Conservation (phyloP, 1,140 invertebrate genomes). For the Zeugodacus cucurbitae region DNA sequence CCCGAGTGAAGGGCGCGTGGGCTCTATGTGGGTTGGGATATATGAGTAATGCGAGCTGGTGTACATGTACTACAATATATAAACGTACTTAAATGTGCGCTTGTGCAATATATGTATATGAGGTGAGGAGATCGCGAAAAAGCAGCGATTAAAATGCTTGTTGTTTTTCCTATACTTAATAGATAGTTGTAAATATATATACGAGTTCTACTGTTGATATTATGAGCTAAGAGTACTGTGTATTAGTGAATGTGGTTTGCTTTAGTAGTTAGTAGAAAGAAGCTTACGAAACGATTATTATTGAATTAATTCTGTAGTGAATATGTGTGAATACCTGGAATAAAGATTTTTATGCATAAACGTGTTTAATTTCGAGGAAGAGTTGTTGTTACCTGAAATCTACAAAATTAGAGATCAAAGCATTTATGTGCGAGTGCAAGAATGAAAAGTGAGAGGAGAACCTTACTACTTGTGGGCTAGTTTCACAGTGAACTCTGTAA, state of each 20-base stretch:
- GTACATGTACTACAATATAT: neutral
- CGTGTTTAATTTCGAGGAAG: neutral
- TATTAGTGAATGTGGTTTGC: neutral
- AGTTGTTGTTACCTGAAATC: too few relatives aligned
- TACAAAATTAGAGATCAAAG: too few relatives aligned
- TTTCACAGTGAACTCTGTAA: too few relatives aligned
- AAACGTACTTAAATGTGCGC: neutral
- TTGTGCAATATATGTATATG: neutral
- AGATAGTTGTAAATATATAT: neutral
- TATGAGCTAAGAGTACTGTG: neutral
- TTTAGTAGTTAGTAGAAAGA: neutral
- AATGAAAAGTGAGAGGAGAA: too few relatives aligned
- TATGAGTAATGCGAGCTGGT: neutral
- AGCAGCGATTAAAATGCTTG: neutral
- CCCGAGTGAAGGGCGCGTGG: slow-evolving; percentile 45
- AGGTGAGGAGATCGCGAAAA: neutral
- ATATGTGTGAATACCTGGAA: neutral
- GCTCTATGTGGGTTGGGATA: neutral
- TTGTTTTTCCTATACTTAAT: neutral
- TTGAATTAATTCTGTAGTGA: neutral
- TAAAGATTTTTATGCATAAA: neutral
- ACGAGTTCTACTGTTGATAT: neutral
- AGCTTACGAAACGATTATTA: neutral
- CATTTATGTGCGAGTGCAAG: too few relatives aligned
- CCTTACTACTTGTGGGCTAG: too few relatives aligned